Evolutionary conservation across 2,888 invertebrate genomes (phyloP), one percentile per base, ranked within the genome.

Genomic region (Ichneumoninae sp.): DNA sequence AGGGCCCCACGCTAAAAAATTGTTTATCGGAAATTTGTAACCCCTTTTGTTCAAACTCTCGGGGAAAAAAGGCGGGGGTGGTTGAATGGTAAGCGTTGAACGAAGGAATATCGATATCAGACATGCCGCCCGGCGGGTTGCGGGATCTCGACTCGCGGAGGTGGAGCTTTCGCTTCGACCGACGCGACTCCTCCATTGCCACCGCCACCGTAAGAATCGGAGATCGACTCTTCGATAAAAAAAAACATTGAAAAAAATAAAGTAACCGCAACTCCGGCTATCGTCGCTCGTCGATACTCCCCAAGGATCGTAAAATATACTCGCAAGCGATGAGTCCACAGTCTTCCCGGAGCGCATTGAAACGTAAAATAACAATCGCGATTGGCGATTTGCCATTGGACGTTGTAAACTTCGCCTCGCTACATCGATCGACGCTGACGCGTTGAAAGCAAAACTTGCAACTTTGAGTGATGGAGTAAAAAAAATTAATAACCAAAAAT

Each of bases 101-200:
- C 81, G 81, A 81, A 78, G 66, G 81, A 82, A 85, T 85, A 85
- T 85, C 84, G 84, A 85, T 85, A 85, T 85, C 84, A 82, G 81
- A 85, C 84, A 78, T 82, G 66, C 79, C 65, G 76, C 71, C 73
- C 65, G 33, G 74, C 69, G 26, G 57, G 47, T 40, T 80, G 73
- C 40, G 52, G 78, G 50, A 54, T 50, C 65, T 65, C 70, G 22
- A 76, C 73, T 75, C 69, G 83, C 75, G 54, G 22, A 68, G 33
- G 8, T n/a, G 47, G 33, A 79, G 81, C 71, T 73, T 81, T 80
- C 66, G 78, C 75, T n/a, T 33, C 71, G 65, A 33, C 36, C 74
- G 50, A 44, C 50, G 69, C n/a, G 54, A 80, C 68, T 65, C 69
- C 19, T 84, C 68, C 75, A 75, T 86, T 85, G 74, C 78, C 44